These are phyloP conservation scores for Istiophorus platypterus DNA, from an alignment of 2,113 vertebrate species.

Conservation along the genomic window DNA sequence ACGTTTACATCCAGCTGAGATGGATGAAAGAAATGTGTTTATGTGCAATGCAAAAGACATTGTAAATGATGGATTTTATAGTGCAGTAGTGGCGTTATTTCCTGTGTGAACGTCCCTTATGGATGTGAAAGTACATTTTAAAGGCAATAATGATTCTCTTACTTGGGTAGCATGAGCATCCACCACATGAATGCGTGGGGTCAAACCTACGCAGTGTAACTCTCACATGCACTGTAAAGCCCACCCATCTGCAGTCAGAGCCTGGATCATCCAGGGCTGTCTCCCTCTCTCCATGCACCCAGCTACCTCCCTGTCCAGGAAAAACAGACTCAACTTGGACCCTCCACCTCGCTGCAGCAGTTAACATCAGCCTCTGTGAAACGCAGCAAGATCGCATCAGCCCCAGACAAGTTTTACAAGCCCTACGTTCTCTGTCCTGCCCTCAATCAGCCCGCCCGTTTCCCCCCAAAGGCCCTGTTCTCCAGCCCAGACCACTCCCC, in stretches of 20 bases:
- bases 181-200: background rate
- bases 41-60: background rate
- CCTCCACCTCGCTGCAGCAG: constrained; percentile 72
- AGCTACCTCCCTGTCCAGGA: constrained; percentile 56
- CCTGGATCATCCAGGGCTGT: constrained; percentile 32
- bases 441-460: constrained; percentile 38
- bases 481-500: constrained; percentile 51
- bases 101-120: constrained; percentile 2
- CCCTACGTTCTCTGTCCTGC: constrained; percentile 32
- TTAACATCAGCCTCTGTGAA: constrained; percentile 77
- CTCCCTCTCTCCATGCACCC: constrained; percentile 28
- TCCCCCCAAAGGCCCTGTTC: constrained; percentile 40
- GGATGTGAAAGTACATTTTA: background rate
- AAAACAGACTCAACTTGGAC: constrained; percentile 66
- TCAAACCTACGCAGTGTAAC: constrained; percentile 8
- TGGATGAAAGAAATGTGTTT: constrained; percentile 3
- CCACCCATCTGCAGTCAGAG: constrained; percentile 58
- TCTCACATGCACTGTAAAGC: constrained; percentile 56
- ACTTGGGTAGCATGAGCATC: constrained; percentile 28
- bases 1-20: constrained; percentile 12
- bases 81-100: constrained; percentile 14
- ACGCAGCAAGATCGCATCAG: constrained; percentile 58
- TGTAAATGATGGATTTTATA: constrained; percentile 42
- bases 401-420: constrained; percentile 72
- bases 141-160: constrained; percentile 29